Evolutionary conservation across 2,113 vertebrate species (phyloP).

Genomic region (Cavia porcellus): DNA sequence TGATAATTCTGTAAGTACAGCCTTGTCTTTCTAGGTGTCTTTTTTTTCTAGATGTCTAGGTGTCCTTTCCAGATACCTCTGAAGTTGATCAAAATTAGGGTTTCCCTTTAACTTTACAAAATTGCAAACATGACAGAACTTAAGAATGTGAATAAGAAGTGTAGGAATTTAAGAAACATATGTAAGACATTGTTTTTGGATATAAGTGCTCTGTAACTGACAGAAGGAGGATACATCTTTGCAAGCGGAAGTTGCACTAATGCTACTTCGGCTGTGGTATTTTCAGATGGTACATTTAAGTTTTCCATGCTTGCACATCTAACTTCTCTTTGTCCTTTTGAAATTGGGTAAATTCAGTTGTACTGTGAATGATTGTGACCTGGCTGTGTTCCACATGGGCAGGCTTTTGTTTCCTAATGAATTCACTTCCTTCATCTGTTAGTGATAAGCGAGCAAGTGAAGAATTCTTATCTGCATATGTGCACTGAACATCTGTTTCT

Average conservation of each 20-base stretch:
- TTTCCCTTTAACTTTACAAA: not conserved
- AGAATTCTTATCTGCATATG: conserved; percentile 43
- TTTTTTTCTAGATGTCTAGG: not conserved
- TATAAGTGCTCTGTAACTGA: not conserved
- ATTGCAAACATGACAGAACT: not conserved
- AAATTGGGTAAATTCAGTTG: conserved; percentile 74
- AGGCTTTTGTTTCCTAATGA: conserved; percentile 74
- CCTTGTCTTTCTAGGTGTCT: not conserved
- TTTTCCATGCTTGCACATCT: not conserved
- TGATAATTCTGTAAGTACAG: not conserved
- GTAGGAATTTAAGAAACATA: conserved; percentile 29
- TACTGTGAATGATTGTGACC: conserved; percentile 68
- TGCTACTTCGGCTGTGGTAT: not conserved
- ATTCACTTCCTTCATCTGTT: conserved; percentile 79
- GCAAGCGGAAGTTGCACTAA: not conserved
- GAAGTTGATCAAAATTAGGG: not conserved
- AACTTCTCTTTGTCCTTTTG: conserved; percentile 70
- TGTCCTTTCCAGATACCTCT: not conserved
- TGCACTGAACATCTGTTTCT: conserved; percentile 82
- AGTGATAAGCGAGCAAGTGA: conserved; percentile 76
- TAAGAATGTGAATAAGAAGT: not conserved
- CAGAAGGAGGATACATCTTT: not conserved
- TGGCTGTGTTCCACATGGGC: conserved; percentile 69
- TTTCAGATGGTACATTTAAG: not conserved
- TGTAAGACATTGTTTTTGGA: not conserved